Evolutionary conservation across 2,888 invertebrate species (phyloP), one percentile per base, ranked within the genome.

Genomic region (Himalopsyche anomala): DNA sequence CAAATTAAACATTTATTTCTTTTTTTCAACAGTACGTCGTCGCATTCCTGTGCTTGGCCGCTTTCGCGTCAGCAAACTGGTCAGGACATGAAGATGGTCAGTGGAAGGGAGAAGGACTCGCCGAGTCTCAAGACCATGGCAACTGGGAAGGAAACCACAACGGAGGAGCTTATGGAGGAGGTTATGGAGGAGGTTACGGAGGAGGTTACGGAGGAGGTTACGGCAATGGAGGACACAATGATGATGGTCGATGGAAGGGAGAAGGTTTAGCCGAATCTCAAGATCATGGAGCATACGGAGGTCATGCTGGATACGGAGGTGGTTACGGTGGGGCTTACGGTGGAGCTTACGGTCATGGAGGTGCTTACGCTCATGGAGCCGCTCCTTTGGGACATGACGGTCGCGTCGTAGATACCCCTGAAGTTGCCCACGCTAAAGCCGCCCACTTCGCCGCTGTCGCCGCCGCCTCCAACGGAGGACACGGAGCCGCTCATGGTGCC

Each of bases 351-450:
- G 51, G 51, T 51, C 51, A 51, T 8, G 51, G 51, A 51, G 51
- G 51, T 51, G 62, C 40, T 5, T 84, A 84, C 28, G 62, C 62
- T 62, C 62, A 62, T 62, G 62, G 62, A 19, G 51, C 51, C 51
- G 51, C 51, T 51, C 51, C 51, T 51, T 51, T 51, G 51, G 51
- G 51, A 51, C 51, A 51, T 51, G 51, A 51, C 51, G 51, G 51
- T 51, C 51, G 51, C 51, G 51, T 51, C 69, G 92, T 94, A 89
- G 95, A 94, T 91, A 94, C 94, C 82, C 94, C 94, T 87, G 95
- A 94, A 90, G 95, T 95, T 56, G 94, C 94, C 87, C 94, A 93
- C 88, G 94, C 94, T 85, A 94, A 93, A 89, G 94, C 94, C 88
- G 92, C 93, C 87, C 94, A 94, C 90, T 92, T 94, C 89, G 94